phyloP scores from a whole-genome alignment of 1,140 invertebrate species.

The Thaumatotibia leucotreta region DNA sequence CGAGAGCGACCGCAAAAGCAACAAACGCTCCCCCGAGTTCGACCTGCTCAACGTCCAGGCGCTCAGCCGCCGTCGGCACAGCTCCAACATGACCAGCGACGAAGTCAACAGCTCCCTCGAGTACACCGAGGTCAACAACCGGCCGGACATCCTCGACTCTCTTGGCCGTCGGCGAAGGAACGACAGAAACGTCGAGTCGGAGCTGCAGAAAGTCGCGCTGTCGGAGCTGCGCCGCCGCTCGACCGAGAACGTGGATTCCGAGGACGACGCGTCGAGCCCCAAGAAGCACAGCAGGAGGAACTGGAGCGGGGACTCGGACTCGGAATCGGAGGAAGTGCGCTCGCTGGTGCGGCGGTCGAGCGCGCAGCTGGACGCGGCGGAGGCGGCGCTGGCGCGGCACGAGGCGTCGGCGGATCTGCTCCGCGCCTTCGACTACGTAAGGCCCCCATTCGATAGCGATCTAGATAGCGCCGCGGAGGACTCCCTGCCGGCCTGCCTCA shows the following conservation, averaged over 20 bases:
- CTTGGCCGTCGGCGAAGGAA: conserved; percentile 51
- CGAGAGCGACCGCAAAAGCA: conserved; percentile 55
- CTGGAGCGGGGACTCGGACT: conserved; percentile 78
- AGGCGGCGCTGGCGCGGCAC: conserved; percentile 61
- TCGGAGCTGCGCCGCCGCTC: conserved; percentile 55
- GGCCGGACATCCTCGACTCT: conserved; percentile 69
- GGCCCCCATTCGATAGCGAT: conserved; percentile 63
- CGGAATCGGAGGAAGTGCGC: conserved; percentile 80
- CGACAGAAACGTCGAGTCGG: conserved; percentile 48
- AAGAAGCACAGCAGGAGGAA: conserved; percentile 50
- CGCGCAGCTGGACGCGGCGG: conserved; percentile 59
- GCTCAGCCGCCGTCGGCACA: conserved; percentile 57
- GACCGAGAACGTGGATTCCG: conserved; percentile 53
- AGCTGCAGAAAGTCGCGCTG: conserved; percentile 56
- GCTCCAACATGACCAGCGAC: conserved; percentile 66
- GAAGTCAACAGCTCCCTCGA: conserved; percentile 65
- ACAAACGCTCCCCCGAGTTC: conserved; percentile 64
- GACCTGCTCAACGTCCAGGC: conserved; percentile 65
- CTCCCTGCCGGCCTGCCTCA: conserved; percentile 30
- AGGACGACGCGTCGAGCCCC: conserved; percentile 51
- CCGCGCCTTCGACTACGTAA: conserved; percentile 73
- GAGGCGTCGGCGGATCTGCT: conserved; percentile 66
- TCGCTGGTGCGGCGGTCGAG: conserved; percentile 74
- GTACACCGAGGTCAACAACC: conserved; percentile 67
- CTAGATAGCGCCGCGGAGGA: conserved; percentile 49